A percentile compares a stretch with the other conserved stretches of the same genome.
These are phyloP conservation scores for Mastomys coucha DNA, from an alignment of 2,113 vertebrate species.

Conservation along the genomic window DNA sequence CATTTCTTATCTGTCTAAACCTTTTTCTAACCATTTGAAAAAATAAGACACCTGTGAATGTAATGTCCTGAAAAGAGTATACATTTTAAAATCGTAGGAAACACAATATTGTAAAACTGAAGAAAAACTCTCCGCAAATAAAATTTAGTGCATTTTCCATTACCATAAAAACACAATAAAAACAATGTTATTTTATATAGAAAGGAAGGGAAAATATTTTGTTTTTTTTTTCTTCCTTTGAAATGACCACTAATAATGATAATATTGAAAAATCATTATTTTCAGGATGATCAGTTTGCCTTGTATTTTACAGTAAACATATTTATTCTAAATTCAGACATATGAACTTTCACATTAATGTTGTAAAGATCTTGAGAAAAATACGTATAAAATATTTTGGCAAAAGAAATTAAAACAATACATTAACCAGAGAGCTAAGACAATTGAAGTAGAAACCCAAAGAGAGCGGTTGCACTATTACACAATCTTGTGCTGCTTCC, in stretches of 20 bases:
- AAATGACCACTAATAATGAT: neutral
- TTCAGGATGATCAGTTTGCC: neutral
- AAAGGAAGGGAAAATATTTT: neutral
- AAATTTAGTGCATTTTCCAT: conserved; percentile 9
- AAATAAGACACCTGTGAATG: neutral
- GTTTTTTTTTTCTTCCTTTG: neutral
- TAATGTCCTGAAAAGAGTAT: neutral
- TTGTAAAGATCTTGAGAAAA: neutral
- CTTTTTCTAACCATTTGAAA: conserved; percentile 1
- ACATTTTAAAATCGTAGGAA: neutral
- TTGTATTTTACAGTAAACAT: neutral
- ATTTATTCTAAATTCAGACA: neutral
- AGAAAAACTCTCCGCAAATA: neutral
- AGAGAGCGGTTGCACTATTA: neutral
- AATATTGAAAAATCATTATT: neutral
- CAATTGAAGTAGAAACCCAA: neutral
- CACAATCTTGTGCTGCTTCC: neutral
- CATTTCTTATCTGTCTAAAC: neutral
- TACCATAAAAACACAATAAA: neutral
- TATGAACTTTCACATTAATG: neutral
- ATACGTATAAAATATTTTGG: neutral
- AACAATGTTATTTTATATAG: neutral
- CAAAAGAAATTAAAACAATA: neutral
- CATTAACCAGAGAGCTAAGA: neutral
- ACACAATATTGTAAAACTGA: neutral